Percentiles rank a stretch among this genome's conserved stretches.
Conservation (phyloP, 2,113 vertebrate species). For the Orthonyx spaldingii region DNA sequence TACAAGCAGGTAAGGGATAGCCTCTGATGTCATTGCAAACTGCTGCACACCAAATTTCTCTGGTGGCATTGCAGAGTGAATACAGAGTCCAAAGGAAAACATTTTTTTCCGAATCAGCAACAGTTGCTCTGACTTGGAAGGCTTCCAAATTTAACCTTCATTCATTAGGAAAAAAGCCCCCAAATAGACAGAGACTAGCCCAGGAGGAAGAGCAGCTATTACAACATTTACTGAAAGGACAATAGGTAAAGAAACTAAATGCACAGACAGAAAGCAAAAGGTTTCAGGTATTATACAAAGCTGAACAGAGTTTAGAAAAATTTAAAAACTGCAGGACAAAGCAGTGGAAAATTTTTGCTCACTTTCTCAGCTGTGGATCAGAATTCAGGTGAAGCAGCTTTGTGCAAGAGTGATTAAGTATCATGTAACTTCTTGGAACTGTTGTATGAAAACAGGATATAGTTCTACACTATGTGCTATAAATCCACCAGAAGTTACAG, state of each 20-base stretch:
- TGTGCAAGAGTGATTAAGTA: not conserved
- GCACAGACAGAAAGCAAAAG: not conserved
- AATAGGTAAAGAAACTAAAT: not conserved
- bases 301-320: not conserved
- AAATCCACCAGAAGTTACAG: not conserved
- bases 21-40: constrained; percentile 12
- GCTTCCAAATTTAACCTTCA: constrained; percentile 38
- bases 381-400: not conserved
- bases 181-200: not conserved
- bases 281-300: not conserved
- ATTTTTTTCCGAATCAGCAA: constrained; percentile 33
- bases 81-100: constrained; percentile 29
- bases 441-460: not conserved
- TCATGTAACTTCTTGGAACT: not conserved
- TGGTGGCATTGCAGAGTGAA: constrained; percentile 1
- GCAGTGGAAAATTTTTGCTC: not conserved
- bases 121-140: constrained; percentile 23
- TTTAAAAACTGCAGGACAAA: not conserved
- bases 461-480: not conserved
- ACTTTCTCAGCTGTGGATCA: not conserved
- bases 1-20: constrained; percentile 7
- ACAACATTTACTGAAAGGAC: not conserved
- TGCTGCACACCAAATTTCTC: constrained; percentile 5
- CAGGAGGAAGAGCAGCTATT: not conserved
- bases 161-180: not conserved